A percentile compares a stretch with the other conserved stretches of the same genome.
Evolutionary conservation across 2,113 vertebrate genomes (phyloP).

Genomic region (Nyctereutes procyonoides): DNA sequence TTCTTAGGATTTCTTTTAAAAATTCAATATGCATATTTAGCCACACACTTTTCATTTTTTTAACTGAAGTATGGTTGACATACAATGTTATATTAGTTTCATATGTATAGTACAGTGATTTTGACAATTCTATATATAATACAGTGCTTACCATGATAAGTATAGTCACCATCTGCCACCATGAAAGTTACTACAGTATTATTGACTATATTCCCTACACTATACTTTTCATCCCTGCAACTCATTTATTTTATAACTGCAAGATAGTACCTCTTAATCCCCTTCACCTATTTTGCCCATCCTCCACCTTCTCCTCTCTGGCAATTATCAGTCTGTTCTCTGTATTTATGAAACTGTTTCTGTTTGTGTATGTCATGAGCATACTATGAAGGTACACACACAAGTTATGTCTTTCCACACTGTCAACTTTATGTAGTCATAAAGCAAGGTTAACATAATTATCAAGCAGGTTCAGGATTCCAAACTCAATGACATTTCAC

Average conservation of each 20-base stretch:
- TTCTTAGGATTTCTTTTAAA: slow-evolving; percentile 32
- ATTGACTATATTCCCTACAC: not conserved
- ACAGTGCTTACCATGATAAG: not conserved
- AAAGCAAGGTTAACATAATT: not conserved
- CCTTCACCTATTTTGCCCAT: not conserved
- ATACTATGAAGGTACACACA: not conserved
- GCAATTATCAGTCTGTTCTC: not conserved
- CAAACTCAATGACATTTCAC: not conserved
- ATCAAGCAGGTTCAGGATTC: not conserved
- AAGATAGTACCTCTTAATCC: not conserved
- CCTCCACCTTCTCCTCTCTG: not conserved
- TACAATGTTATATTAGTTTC: not conserved
- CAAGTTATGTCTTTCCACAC: not conserved
- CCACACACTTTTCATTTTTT: not conserved
- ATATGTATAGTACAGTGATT: not conserved
- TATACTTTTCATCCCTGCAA: not conserved
- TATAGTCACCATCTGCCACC: not conserved
- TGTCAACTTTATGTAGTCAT: not conserved
- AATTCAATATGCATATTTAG: not conserved
- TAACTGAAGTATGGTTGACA: not conserved
- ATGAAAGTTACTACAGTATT: not conserved
- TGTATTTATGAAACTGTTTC: not conserved
- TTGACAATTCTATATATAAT: not conserved
- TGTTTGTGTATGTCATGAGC: not conserved
- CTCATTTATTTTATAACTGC: not conserved